These are phyloP conservation scores for Strigamia crassipes DNA, from an alignment of 2,888 invertebrate species.

Conservation along the genomic window DNA sequence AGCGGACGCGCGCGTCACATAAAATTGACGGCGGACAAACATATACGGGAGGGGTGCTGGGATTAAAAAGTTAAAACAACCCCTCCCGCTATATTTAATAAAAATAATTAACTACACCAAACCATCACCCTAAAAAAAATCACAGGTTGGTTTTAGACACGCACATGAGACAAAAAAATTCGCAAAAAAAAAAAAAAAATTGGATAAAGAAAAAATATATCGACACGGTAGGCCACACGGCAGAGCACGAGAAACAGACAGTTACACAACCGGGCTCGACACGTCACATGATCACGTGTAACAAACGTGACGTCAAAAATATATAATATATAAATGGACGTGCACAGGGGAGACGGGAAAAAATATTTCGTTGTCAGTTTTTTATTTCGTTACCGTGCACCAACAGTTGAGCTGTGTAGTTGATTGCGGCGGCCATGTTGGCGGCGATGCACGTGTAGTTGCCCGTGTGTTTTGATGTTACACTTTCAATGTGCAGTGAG, in stretches of 20 bases:
- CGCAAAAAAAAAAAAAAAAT: not conserved
- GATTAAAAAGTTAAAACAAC: constrained; percentile 12
- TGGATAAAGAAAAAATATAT: not conserved
- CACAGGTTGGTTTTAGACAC: constrained; percentile 28
- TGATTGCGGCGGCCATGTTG: constrained; percentile 52
- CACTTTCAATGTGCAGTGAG: constrained; percentile 54
- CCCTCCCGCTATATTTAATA: not conserved
- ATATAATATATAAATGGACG: constrained; percentile 5
- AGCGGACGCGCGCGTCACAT: not conserved
- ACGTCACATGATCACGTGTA: constrained; percentile 37
- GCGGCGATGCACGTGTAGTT: constrained; percentile 50
- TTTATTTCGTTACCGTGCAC: constrained; percentile 53
- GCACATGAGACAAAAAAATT: constrained; percentile 34
- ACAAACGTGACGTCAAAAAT: constrained; percentile 41
- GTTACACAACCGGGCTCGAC: constrained; percentile 17
- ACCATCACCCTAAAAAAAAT: constrained; percentile 18
- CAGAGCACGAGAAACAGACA: constrained; percentile 43
- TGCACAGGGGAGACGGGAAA: constrained; percentile 15
- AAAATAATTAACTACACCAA: not conserved
- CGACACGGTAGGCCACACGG: constrained; percentile 35
- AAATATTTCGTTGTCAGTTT: constrained; percentile 8
- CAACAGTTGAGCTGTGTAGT: constrained; percentile 52
- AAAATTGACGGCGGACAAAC: constrained; percentile 27
- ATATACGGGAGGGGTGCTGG: constrained; percentile 31
- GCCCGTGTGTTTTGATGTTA: constrained; percentile 52